phyloP scores from a whole-genome alignment of 2,888 invertebrate species.

The Drosophila pseudotakahashii region DNA sequence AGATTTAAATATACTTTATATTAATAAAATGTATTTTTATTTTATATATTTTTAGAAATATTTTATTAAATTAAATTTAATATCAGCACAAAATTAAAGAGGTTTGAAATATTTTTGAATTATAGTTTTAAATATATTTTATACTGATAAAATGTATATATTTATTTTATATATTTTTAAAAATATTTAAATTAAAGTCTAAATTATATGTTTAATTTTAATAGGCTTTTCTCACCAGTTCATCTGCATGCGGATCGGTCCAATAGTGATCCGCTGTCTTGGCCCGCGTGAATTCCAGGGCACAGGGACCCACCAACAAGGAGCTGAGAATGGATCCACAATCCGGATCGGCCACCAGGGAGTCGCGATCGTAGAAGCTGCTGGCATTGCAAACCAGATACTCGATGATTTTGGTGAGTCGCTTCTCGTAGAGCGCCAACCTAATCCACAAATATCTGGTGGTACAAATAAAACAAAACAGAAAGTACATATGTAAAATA shows the following conservation, averaged over 20 bases:
- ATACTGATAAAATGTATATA: too few relatives aligned
- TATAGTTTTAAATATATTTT: too few relatives aligned
- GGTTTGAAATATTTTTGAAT: too few relatives aligned
- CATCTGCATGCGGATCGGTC: conserved; percentile 98
- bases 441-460: conserved; percentile 92
- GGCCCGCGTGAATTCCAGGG: conserved; percentile 94
- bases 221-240: conserved; percentile 86
- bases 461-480: too few relatives aligned
- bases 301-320: conserved; percentile 96
- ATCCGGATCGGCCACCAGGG: conserved; percentile 94
- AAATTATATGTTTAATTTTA: not conserved
- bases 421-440: conserved; percentile 95
- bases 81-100: too few relatives aligned
- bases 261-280: conserved; percentile 95
- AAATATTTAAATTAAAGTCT: not conserved
- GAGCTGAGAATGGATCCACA: conserved; percentile 96
- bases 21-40: too few relatives aligned
- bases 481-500: too few relatives aligned
- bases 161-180: too few relatives aligned
- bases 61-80: not conserved
- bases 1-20: too few relatives aligned
- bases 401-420: conserved; percentile 94
- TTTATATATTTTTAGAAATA: too few relatives aligned
- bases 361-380: conserved; percentile 95
- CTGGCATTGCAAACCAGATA: conserved; percentile 92